phyloP scores from a whole-genome alignment of 2,113 vertebrate genomes.

The Lota lota region DNA sequence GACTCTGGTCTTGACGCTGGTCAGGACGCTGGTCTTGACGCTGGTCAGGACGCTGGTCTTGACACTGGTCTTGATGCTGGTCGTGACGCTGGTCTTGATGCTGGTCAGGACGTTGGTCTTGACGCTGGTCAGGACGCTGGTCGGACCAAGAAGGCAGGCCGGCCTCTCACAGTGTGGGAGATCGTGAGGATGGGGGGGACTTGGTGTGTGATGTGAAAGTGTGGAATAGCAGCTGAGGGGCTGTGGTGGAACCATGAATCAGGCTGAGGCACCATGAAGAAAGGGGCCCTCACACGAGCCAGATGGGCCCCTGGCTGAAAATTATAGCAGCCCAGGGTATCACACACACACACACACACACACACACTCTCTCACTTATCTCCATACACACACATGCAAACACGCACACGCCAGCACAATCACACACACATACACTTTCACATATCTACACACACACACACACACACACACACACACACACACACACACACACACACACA shows the following conservation, averaged over 20 bases:
- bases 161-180: neutral
- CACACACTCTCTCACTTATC: constrained; percentile 9
- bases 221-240: constrained; percentile 66
- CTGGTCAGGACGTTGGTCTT: neutral
- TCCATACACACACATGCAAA: constrained; percentile 32
- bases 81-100: too few species aligned
- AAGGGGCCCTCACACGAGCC: constrained; percentile 60
- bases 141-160: constrained; percentile 21
- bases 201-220: constrained; percentile 52
- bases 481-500: constrained; percentile 30
- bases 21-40: too few species aligned
- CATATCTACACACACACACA: too few species aligned
- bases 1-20: too few species aligned
- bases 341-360: constrained; percentile 29
- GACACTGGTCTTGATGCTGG: too few species aligned
- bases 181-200: constrained; percentile 7
- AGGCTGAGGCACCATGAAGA: constrained; percentile 68
- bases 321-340: neutral
- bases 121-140: too few species aligned
- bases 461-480: constrained; percentile 22
- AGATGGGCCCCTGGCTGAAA: constrained; percentile 61
- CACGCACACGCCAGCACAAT: neutral
- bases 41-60: too few species aligned
- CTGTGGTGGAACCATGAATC: constrained; percentile 64
- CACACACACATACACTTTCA: too few species aligned